These are phyloP conservation scores for Cossypha caffra DNA, from an alignment of 2,797 vertebrate species.

Conservation along the genomic window DNA sequence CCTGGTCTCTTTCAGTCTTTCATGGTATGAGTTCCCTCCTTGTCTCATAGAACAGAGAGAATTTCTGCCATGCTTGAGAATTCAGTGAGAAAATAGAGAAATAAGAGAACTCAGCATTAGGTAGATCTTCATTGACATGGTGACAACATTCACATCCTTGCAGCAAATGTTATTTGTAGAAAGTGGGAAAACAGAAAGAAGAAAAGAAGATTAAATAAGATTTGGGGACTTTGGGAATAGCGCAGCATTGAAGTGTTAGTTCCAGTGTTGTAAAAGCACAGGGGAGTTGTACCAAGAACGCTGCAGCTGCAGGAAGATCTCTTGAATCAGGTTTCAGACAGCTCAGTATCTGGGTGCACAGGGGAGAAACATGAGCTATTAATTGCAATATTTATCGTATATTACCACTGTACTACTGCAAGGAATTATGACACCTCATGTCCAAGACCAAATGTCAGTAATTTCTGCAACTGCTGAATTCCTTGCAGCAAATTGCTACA, in stretches of 20 bases:
- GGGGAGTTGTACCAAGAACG: background rate
- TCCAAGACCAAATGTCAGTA: background rate
- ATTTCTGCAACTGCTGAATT: background rate
- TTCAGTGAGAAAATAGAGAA: background rate
- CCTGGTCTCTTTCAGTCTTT: background rate
- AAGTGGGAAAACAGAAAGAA: background rate
- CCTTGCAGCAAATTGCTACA: background rate
- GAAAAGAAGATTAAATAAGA: background rate
- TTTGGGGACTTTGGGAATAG: background rate
- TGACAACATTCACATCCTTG: background rate
- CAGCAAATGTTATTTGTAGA: background rate
- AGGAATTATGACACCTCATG: background rate
- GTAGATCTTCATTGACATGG: background rate
- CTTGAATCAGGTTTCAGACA: constrained; percentile 40
- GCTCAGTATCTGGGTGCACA: background rate
- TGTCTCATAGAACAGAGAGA: rapidly evolving
- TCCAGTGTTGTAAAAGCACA: background rate
- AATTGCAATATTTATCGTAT: constrained; percentile 52
- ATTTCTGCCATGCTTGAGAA: background rate
- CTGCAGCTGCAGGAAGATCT: background rate
- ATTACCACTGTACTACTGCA: background rate
- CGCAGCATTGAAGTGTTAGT: background rate
- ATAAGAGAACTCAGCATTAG: background rate
- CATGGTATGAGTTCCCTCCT: background rate
- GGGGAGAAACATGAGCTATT: constrained; percentile 16